A percentile compares a stretch with the other conserved stretches of the same genome.
These are phyloP conservation scores for Puntigrus tetrazona DNA, from an alignment of 2,113 vertebrate genomes.

Conservation along the genomic window DNA sequence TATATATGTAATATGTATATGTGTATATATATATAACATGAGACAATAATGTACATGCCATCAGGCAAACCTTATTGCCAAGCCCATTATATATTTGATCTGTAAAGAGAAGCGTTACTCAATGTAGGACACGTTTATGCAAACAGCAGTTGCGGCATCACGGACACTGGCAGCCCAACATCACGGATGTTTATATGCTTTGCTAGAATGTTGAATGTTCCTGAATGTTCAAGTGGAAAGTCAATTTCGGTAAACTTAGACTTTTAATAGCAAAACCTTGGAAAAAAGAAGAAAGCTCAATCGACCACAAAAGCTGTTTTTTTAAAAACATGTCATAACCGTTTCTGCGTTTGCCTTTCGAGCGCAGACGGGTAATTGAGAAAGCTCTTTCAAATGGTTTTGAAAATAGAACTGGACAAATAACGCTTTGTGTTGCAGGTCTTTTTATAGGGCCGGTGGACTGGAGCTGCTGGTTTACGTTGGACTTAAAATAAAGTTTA, in stretches of 20 bases:
- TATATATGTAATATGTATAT: too few relatives aligned
- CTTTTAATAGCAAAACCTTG: constrained; percentile 45
- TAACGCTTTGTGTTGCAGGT: constrained; percentile 45
- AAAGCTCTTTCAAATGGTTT: constrained; percentile 52
- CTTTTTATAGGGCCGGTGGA: constrained; percentile 31
- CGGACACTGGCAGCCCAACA: neutral
- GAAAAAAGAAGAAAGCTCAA: constrained; percentile 43
- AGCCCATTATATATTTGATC: neutral
- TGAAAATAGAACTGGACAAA: constrained; percentile 59
- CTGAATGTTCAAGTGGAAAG: constrained; percentile 49
- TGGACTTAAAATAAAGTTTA: constrained; percentile 29
- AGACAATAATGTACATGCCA: too few relatives aligned
- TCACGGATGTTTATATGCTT: constrained; percentile 49
- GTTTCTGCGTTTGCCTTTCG: constrained; percentile 43
- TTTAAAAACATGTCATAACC: constrained; percentile 53
- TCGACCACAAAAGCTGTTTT: constrained; percentile 49
- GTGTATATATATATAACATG: too few relatives aligned
- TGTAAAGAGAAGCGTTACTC: neutral
- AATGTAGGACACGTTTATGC: neutral
- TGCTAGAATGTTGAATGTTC: constrained; percentile 33
- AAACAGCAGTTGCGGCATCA: neutral
- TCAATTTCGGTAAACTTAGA: constrained; percentile 44
- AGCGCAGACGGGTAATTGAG: constrained; percentile 55
- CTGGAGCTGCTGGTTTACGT: constrained; percentile 32
- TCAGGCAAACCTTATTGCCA: neutral